Evolutionary conservation across 2,888 invertebrate species (phyloP).

Genomic region (Baccha elongata): DNA sequence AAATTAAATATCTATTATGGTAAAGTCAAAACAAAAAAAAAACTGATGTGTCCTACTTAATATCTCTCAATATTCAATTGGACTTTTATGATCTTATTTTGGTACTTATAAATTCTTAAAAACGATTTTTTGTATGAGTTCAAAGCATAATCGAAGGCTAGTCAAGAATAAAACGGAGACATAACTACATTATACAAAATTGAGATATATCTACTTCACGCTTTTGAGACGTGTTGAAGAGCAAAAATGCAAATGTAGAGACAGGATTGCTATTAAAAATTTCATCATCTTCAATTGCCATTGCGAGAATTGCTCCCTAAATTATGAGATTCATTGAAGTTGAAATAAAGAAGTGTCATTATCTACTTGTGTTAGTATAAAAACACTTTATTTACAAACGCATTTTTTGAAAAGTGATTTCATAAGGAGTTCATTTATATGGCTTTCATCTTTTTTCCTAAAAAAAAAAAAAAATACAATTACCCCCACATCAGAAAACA

Average conservation of each 20-base stretch:
- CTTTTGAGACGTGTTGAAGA: not conserved
- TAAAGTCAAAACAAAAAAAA: too few relatives aligned
- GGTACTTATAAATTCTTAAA: too few relatives aligned
- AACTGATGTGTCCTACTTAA: too few relatives aligned
- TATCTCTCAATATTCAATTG: too few relatives aligned
- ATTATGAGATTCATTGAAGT: conserved; percentile 26
- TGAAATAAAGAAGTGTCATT: conserved; percentile 20
- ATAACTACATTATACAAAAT: not conserved
- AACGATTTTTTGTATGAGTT: too few relatives aligned
- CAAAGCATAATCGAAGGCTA: too few relatives aligned
- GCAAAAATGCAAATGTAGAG: not conserved
- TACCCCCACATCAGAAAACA: conserved; percentile 6
- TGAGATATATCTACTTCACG: not conserved
- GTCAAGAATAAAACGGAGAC: too few relatives aligned
- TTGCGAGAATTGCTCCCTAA: not conserved
- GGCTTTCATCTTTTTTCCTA: conserved; percentile 51
- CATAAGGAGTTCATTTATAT: conserved; percentile 27
- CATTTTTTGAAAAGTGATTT: conserved; percentile 4
- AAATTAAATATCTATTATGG: too few relatives aligned
- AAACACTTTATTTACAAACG: conserved; percentile 10
- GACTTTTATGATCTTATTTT: too few relatives aligned
- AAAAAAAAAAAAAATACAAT: too few relatives aligned
- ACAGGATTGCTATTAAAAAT: too few relatives aligned
- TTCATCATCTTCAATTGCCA: not conserved
- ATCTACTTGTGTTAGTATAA: conserved; percentile 15